Evolutionary conservation across 2,113 vertebrate species (phyloP).

Genomic region (Gnathonemus echidnorhynchus): DNA sequence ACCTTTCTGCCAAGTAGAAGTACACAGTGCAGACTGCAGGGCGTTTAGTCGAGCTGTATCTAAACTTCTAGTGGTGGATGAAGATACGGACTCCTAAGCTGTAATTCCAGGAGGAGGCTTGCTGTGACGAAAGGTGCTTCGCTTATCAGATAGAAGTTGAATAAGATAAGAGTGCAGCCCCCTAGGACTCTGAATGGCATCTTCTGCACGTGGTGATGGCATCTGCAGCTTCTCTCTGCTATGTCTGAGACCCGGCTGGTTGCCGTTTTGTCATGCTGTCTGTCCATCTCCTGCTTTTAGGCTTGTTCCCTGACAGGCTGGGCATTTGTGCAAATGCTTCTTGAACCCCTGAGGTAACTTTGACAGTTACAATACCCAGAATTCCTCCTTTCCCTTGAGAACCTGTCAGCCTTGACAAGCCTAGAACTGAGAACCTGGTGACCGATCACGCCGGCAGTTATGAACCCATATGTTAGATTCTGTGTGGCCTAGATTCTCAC

Average conservation of each 20-base stretch:
- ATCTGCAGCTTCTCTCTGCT: background rate
- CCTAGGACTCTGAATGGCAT: background rate
- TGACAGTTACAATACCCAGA: background rate
- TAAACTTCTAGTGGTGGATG: background rate
- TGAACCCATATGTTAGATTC: background rate
- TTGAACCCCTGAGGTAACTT: background rate
- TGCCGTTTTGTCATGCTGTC: background rate
- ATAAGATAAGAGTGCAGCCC: background rate
- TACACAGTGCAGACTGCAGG: background rate
- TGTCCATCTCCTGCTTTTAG: background rate
- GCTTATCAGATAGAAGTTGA: background rate
- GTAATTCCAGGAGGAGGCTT: background rate
- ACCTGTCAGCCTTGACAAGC: background rate
- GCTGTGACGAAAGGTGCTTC: background rate
- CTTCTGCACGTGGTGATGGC: background rate
- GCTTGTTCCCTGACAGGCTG: background rate
- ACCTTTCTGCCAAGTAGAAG: background rate
- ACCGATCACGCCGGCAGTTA: background rate
- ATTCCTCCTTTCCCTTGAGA: background rate
- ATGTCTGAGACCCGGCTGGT: background rate
- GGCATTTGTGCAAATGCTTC: background rate
- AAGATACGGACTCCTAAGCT: background rate
- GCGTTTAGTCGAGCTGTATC: background rate
- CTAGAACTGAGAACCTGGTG: background rate
- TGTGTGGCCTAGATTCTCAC: background rate